These are phyloP conservation scores for Pandion haliaetus DNA, from an alignment of 2,113 vertebrate species.

Conservation along the genomic window DNA sequence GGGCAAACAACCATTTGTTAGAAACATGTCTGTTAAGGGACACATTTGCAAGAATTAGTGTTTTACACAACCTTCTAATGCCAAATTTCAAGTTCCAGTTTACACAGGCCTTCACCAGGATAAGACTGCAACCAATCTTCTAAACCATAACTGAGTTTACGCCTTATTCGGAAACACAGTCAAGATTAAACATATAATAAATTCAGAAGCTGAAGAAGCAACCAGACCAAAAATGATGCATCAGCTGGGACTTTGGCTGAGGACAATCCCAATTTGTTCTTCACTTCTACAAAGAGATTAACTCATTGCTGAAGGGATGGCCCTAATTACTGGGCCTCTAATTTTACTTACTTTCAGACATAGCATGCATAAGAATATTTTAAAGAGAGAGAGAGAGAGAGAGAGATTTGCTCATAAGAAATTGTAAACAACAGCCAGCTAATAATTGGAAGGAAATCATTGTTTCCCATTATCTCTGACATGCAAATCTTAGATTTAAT, in stretches of 20 bases:
- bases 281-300: background rate
- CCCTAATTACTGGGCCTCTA: background rate
- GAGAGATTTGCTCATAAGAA: background rate
- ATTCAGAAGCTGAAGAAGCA: background rate
- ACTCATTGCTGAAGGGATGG: background rate
- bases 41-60: background rate
- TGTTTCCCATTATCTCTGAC: background rate
- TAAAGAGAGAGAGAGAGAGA: background rate
- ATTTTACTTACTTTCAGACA: background rate
- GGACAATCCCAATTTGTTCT: background rate
- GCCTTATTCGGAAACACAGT: background rate
- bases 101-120: background rate
- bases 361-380: background rate
- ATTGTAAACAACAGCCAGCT: background rate
- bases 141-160: background rate
- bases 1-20: fast-evolving
- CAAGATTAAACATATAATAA: background rate
- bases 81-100: background rate
- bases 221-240: background rate
- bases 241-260: background rate
- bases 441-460: background rate
- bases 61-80: background rate
- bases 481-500: background rate
- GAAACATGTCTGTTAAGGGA: background rate
- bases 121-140: background rate